Evolutionary conservation across 2,888 invertebrate genomes (phyloP), one percentile per base, ranked within the genome.

Genomic region (Meteorus colon): DNA sequence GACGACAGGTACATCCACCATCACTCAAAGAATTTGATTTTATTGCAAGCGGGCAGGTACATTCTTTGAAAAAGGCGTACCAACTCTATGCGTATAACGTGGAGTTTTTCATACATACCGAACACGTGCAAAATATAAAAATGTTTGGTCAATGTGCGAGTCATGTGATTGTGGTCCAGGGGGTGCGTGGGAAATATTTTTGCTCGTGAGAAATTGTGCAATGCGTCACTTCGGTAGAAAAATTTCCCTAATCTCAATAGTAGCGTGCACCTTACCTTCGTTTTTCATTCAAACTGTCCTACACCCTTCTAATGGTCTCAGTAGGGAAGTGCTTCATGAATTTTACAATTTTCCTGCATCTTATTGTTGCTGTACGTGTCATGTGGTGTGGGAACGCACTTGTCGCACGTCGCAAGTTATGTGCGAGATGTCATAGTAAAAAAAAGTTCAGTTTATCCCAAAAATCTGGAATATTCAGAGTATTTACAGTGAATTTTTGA

Each of bases 41-140:
- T 65, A 65, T 65, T 65, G n/a, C 19, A 37, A 37, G 66, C 41
- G 27, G 78, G 80, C 81, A 82, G 83, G 81, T 82, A 79, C 68
- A 55, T 55, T 55, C 19, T 19, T 24, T 55, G 55, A 6, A 55
- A 19, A 55, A 55, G 55, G 55, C 55, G n/a, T 48, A 48, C n/a
- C 48, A 14, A 12, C 8, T 24, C 48, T 19, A 55, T 71, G 65
- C 73, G 37, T 66, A 14, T 65, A n/a, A 16, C 16, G 10, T 51
- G 27, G 14, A 19, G 24, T 55, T 55, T 69, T 75, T 74, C 29
- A 65, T 59, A 24, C 67, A 65, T 62, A 24, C 55, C 66, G 8
- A 55, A 45, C 74, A 77, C 78, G 78, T 76, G 78, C 48, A n/a
- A 70, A 65, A 66, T 16, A 51, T 48, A 51, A 45, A 51, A 67